Evolutionary conservation across 2,888 invertebrate genomes (phyloP), one percentile per base, ranked within the genome.

Genomic region (Incurvaria masculella): DNA sequence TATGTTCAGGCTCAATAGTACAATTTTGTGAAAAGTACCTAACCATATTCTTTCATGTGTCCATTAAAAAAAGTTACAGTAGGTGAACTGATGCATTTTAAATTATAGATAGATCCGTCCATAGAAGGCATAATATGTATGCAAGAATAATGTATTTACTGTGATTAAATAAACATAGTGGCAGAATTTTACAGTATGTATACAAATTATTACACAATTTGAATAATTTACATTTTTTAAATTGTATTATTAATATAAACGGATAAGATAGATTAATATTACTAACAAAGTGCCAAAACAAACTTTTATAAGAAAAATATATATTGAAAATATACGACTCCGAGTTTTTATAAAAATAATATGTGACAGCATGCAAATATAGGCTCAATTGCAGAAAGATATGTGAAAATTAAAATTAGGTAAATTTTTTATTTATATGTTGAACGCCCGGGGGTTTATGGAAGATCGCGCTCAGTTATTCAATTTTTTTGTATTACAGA

Each of bases 201-300:
- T 49, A 48, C 49, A 46, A 47, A 38, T 49, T 16, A 17, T 42
- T 47, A 18, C 11, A 21, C 53, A 52, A 52, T 41, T 46, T 48
- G 53, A 50, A 50, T 27, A 14, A 16, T 19, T 46, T 26, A 18
- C 14, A 23, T 26, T 20, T 48, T 38, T 18, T 44, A 47, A 44
- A 14, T 48, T 44, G 44, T 46, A 47, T 40, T 47, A 41, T 49
- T 50, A 51, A 55, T 38, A 21, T 33, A 20, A 18, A 10, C 41
- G 44, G 49, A 49, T 46, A 49, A 48, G 49, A 51, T 21, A 42
- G 26, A 19, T 50, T 49, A 51, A 48, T 51, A 49, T 33, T 38
- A 64, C 59, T 68, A 69, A 66, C 62, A 57, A n/a, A 59, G 69
- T 69, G 69, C 68, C 69, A 70, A 69, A 66, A 61, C 62, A 56